Percentiles rank a stretch among this genome's conserved stretches.
phyloP scores from a whole-genome alignment of 2,888 invertebrate genomes.

The Hydrotaea cyrtoneurina region DNA sequence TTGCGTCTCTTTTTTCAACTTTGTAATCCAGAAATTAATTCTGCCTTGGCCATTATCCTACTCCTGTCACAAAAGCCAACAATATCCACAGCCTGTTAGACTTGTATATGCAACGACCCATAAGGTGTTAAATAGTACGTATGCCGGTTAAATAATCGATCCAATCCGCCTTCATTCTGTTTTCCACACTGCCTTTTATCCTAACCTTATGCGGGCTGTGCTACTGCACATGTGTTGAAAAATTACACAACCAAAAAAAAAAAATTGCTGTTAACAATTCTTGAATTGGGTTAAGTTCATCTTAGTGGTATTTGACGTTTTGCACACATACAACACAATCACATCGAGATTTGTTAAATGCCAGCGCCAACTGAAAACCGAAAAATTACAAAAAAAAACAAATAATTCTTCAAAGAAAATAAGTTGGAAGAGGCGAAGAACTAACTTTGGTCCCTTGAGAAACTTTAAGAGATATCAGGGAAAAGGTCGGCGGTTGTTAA shows the following conservation, averaged over 20 bases:
- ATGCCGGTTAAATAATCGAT: too few species aligned
- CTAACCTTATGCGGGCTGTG: not conserved
- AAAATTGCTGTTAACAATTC: not conserved
- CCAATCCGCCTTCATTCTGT: too few species aligned
- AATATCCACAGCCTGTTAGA: too few species aligned
- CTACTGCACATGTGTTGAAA: not conserved
- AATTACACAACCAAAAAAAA: not conserved
- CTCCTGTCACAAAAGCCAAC: too few species aligned
- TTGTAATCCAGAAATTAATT: too few species aligned
- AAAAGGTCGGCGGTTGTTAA: too few species aligned
- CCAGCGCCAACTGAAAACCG: not conserved
- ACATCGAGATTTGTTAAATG: conserved; percentile 3
- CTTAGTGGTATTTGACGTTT: conserved; percentile 13
- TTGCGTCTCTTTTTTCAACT: too few species aligned
- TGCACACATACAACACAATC: not conserved
- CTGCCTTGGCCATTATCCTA: too few species aligned
- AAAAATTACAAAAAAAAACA: not conserved
- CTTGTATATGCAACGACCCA: too few species aligned
- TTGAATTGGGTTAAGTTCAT: conserved; percentile 14
- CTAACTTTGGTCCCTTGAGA: not conserved
- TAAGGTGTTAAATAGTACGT: too few species aligned
- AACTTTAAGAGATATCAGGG: not conserved
- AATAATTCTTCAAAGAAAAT: not conserved
- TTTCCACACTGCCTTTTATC: too few species aligned
- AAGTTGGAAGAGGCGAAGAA: not conserved